These are phyloP conservation scores for Tretioscincus oriximinensis DNA, from an alignment of 2,113 vertebrate genomes.

Conservation along the genomic window DNA sequence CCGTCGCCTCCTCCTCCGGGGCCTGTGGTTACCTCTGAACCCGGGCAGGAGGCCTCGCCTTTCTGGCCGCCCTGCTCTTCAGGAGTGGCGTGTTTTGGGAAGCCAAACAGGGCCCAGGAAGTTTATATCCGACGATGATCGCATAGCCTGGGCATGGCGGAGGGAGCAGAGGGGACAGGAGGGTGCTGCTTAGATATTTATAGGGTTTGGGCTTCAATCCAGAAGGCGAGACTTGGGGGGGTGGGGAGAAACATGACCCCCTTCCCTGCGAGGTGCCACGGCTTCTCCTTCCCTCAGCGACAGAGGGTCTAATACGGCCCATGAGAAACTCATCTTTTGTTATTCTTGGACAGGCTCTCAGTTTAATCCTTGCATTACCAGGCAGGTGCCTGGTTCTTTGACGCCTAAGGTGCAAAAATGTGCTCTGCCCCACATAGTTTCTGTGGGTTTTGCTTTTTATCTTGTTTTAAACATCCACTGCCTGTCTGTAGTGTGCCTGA, in stretches of 20 bases:
- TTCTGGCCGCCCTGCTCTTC: neutral
- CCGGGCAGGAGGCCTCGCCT: neutral
- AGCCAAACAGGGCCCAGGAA: slow-evolving; percentile 3
- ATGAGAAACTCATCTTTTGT: too few species aligned
- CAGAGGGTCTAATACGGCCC: neutral
- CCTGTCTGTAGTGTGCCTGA: neutral
- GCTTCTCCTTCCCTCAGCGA: neutral
- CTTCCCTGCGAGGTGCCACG: neutral
- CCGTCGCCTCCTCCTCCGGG: too few species aligned
- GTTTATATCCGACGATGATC: slow-evolving; percentile 18
- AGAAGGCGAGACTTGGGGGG: neutral
- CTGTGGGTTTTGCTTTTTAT: neutral
- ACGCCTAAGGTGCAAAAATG: neutral
- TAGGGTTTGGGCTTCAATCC: neutral
- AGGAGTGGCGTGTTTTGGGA: neutral
- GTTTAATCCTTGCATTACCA: too few species aligned
- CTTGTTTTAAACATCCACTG: too few species aligned
- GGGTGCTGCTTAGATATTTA: slow-evolving; percentile 1
- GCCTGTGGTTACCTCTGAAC: neutral
- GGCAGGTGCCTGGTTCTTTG: neutral
- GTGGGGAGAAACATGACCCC: neutral
- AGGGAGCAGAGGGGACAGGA: neutral
- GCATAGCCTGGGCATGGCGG: slow-evolving; percentile 6
- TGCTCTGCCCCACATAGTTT: neutral
- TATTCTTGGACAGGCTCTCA: too few species aligned